A percentile compares a stretch with the other conserved stretches of the same genome.
Conservation (phyloP, 2,888 invertebrate genomes). For the Hydraecia micacea region DNA sequence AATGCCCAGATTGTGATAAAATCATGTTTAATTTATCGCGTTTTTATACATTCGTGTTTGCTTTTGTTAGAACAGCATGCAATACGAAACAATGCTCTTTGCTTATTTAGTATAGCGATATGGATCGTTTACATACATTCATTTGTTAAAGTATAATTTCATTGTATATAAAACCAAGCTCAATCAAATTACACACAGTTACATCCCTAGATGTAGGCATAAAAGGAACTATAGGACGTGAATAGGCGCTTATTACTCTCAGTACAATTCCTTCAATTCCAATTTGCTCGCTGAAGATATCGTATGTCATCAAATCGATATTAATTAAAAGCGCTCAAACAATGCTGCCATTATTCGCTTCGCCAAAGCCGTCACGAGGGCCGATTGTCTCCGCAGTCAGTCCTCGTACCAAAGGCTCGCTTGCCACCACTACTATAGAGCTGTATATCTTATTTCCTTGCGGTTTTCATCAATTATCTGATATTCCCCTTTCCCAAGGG, state of each 20-base stretch:
- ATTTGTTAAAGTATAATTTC: constrained; percentile 4
- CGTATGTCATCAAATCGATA: constrained; percentile 79
- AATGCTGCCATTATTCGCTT: constrained; percentile 79
- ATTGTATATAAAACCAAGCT: constrained; percentile 11
- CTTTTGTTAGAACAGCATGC: constrained; percentile 10
- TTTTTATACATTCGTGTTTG: constrained; percentile 21
- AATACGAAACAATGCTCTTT: constrained; percentile 25
- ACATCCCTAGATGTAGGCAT: not conserved
- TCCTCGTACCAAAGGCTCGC: constrained; percentile 59
- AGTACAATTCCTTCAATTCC: constrained; percentile 63
- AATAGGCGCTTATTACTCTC: constrained; percentile 14
- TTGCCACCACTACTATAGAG: constrained; percentile 34
- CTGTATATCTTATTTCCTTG: constrained; percentile 47
- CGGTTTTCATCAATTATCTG: constrained; percentile 52
- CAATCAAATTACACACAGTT: constrained; percentile 14
- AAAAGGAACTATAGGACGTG: not conserved
- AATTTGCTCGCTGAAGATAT: constrained; percentile 75
- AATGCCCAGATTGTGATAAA: constrained; percentile 22
- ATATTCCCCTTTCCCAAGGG: constrained; percentile 29
- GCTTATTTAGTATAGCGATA: constrained; percentile 12
- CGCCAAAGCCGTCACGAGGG: constrained; percentile 72
- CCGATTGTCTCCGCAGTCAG: constrained; percentile 69
- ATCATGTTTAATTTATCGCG: constrained; percentile 13
- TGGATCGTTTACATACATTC: not conserved
- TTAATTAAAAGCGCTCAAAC: constrained; percentile 85